A percentile compares a stretch with the other conserved stretches of the same genome.
phyloP scores from a whole-genome alignment of 37 sponge, comb jelly and placozoan species.

The Geodia barretti region DNA sequence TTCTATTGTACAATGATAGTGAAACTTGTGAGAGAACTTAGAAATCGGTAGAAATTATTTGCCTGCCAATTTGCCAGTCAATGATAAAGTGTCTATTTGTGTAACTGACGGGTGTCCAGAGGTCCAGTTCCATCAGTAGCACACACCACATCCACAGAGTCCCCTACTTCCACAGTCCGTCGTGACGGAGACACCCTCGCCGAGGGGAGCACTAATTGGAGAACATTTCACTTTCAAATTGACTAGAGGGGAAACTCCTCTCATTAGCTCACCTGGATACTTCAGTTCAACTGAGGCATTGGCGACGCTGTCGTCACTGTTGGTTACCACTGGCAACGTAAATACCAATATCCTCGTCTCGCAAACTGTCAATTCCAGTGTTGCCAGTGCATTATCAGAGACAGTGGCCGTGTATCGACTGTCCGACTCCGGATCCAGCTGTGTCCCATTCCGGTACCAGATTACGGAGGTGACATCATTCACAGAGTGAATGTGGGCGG shows the following conservation, averaged over 20 bases:
- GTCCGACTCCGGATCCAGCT: not conserved
- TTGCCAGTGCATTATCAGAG: too few species aligned
- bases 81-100: too few species aligned
- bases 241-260: too few species aligned
- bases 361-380: too few species aligned
- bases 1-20: too few species aligned
- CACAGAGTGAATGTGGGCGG: too few species aligned
- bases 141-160: not conserved
- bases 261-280: not conserved
- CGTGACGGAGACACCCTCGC: not conserved
- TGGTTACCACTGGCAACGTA: not conserved
- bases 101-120: not conserved
- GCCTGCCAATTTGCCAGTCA: too few species aligned
- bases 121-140: not conserved
- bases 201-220: not conserved
- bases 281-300: not conserved
- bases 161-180: not conserved
- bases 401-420: not conserved
- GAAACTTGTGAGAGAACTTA: too few species aligned
- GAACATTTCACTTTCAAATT: not conserved
- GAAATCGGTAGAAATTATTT: too few species aligned
- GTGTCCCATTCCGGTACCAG: not conserved
- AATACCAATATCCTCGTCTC: not conserved
- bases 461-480: too few species aligned
- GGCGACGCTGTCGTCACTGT: not conserved